These are phyloP conservation scores for Aporophyla nigra DNA, from an alignment of 2,888 invertebrate species.

Conservation along the genomic window DNA sequence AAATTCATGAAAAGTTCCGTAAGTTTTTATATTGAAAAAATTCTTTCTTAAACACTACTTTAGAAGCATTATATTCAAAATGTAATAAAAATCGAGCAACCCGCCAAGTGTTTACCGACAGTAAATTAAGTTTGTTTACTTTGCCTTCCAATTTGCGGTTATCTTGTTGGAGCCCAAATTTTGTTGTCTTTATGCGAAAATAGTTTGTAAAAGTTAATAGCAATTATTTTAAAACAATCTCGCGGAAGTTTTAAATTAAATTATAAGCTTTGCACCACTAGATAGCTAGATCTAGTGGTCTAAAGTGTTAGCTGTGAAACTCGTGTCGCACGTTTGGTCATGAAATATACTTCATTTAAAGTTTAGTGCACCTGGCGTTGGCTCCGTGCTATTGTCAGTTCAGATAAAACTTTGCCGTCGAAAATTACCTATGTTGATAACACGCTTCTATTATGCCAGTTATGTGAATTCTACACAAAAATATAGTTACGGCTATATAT, in stretches of 20 bases:
- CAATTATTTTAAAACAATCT: conserved; percentile 55
- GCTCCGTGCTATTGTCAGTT: conserved; percentile 14
- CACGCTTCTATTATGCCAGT: conserved; percentile 11
- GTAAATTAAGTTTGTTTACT: conserved; percentile 64
- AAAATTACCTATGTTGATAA: conserved; percentile 12
- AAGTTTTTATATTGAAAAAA: conserved; percentile 42
- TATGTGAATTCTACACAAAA: background rate
- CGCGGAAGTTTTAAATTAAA: conserved; percentile 44
- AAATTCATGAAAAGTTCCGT: conserved; percentile 38
- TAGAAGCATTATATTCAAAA: conserved; percentile 53
- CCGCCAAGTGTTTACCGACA: conserved; percentile 56
- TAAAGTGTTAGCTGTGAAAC: background rate
- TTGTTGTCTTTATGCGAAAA: conserved; percentile 59
- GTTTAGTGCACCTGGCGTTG: conserved; percentile 16
- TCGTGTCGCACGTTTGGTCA: background rate
- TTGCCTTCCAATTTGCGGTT: conserved; percentile 63
- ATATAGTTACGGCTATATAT: no score
- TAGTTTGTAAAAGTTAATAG: conserved; percentile 54
- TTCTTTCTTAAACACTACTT: conserved; percentile 26
- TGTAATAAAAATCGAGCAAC: conserved; percentile 46
- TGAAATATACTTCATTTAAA: conserved; percentile 32
- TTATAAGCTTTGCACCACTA: background rate
- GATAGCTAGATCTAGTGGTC: background rate
- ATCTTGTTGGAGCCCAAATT: conserved; percentile 58
- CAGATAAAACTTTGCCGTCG: conserved; percentile 13